These are phyloP conservation scores for Nematolebias whitei DNA, from an alignment of 2,113 vertebrate species.

Conservation along the genomic window DNA sequence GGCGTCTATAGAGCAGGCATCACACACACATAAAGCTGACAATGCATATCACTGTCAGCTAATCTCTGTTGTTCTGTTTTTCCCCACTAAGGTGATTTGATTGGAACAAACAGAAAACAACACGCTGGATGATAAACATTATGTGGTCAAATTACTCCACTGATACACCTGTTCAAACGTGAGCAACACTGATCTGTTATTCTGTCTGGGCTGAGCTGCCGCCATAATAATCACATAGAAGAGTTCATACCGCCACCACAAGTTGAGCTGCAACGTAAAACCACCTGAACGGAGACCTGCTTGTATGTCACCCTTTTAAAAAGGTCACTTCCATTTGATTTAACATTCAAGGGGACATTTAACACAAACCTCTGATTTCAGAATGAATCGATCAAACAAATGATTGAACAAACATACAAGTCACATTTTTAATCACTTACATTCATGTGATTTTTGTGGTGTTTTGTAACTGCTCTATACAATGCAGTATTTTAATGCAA, in stretches of 20 bases:
- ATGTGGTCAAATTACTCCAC: conserved; percentile 12
- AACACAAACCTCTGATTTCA: too few relatives aligned
- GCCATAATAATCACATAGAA: not conserved
- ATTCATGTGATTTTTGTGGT: too few relatives aligned
- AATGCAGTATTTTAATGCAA: too few relatives aligned
- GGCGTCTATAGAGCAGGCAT: conserved; percentile 18
- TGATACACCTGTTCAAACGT: not conserved
- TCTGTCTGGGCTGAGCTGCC: not conserved
- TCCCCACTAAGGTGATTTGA: conserved; percentile 24
- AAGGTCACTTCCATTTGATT: not conserved
- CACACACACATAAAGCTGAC: conserved; percentile 36
- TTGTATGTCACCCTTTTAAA: not conserved
- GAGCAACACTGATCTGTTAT: not conserved
- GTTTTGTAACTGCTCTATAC: too few relatives aligned
- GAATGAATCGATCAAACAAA: too few relatives aligned
- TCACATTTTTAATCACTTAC: too few relatives aligned
- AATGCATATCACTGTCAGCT: conserved; percentile 49
- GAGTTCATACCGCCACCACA: not conserved
- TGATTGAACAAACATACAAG: too few relatives aligned
- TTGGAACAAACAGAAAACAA: conserved; percentile 26
- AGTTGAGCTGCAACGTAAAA: not conserved
- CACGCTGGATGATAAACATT: conserved; percentile 29
- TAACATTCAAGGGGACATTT: not conserved
- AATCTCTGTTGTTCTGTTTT: conserved; percentile 21
- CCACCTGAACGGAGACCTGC: not conserved